A percentile compares a stretch with the other conserved stretches of the same genome.
Evolutionary conservation across 1,140 invertebrate genomes (phyloP).

Genomic region (Aculops lycopersici): DNA sequence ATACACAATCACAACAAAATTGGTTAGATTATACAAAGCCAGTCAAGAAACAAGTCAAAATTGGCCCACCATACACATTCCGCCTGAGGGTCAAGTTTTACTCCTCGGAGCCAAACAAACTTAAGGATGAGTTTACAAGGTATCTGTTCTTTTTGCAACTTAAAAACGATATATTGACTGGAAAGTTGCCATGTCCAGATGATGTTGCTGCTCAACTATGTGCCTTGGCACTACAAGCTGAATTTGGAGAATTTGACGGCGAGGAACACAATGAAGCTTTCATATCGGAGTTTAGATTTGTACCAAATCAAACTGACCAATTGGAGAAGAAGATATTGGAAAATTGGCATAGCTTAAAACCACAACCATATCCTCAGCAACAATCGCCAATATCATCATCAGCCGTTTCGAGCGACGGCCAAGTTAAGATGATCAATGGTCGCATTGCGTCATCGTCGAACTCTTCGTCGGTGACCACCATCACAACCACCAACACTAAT

Average conservation of each 20-base stretch:
- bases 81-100: slow-evolving; percentile 92
- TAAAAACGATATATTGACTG: slow-evolving; percentile 71
- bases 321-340: slow-evolving; percentile 57
- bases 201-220: slow-evolving; percentile 66
- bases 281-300: slow-evolving; percentile 80
- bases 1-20: slow-evolving; percentile 39
- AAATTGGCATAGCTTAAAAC: slow-evolving; percentile 38
- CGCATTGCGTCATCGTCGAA: neutral
- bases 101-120: slow-evolving; percentile 76
- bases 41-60: slow-evolving; percentile 94
- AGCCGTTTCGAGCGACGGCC: slow-evolving; percentile 23
- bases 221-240: slow-evolving; percentile 76
- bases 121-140: slow-evolving; percentile 66
- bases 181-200: slow-evolving; percentile 48
- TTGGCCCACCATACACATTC: slow-evolving; percentile 52
- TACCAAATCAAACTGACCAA: slow-evolving; percentile 65
- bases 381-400: neutral
- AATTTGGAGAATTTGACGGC: slow-evolving; percentile 82
- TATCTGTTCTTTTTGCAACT: slow-evolving; percentile 26
- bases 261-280: slow-evolving; percentile 56
- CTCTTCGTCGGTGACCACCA: neutral
- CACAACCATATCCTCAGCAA: slow-evolving; percentile 25
- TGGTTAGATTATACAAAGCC: slow-evolving; percentile 93
- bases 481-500: slow-evolving; percentile 1
- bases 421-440: slow-evolving; percentile 11